Evolutionary conservation across 1,140 invertebrate species (phyloP).

Genomic region (Heliconius hewitsoni): DNA sequence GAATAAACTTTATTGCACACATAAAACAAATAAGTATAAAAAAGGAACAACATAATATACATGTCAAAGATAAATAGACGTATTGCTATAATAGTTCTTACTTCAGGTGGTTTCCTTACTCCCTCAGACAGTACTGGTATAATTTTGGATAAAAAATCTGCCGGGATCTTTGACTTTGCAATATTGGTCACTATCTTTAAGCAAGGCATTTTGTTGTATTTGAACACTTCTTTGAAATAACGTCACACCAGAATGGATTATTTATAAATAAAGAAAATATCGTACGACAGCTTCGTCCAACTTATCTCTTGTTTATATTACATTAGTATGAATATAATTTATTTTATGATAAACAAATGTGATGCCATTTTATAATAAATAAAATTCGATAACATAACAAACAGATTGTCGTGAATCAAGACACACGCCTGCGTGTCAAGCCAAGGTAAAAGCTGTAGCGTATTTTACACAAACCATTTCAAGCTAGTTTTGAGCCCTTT

Average conservation of each 20-base stretch:
- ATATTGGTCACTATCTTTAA: conserved; percentile 67
- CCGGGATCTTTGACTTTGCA: conserved; percentile 57
- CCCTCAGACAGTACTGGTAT: conserved; percentile 52
- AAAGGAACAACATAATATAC: neutral
- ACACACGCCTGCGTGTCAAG: no score
- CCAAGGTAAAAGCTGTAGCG: no score
- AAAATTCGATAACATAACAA: no score
- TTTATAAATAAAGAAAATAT: neutral
- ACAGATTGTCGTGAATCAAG: no score
- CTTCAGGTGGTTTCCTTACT: conserved; percentile 53
- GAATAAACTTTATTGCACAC: no score
- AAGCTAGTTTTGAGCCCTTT: no score
- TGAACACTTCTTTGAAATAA: neutral
- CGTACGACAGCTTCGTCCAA: neutral
- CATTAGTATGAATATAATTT: neutral
- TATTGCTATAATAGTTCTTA: conserved; percentile 39
- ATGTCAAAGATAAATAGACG: neutral
- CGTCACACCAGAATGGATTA: neutral
- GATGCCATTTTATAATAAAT: neutral
- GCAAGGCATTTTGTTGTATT: conserved; percentile 54
- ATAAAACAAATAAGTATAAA: no score
- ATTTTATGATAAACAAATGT: conserved; percentile 8
- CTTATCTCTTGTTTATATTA: neutral
- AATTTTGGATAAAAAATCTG: conserved; percentile 59
- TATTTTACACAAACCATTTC: no score